phyloP scores from a whole-genome alignment of 2,113 vertebrate species.

The Gadus chalcogrammus region DNA sequence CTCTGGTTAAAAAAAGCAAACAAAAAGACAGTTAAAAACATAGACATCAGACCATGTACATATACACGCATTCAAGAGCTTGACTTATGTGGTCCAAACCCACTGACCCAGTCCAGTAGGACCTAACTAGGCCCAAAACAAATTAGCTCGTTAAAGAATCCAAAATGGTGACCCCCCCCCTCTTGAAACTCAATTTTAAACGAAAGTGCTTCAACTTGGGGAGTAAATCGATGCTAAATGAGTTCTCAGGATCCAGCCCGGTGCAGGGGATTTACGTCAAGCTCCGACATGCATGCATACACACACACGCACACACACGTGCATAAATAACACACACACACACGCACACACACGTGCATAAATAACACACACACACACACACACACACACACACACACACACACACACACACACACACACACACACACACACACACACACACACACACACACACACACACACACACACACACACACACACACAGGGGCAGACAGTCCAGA shows the following conservation, averaged over 20 bases:
- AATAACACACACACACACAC: too few species aligned
- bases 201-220: background rate
- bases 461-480: too few species aligned
- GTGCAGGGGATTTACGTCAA: slow-evolving; percentile 25
- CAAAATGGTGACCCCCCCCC: too few species aligned
- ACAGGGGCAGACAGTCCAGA: background rate
- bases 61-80: background rate
- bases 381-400: too few species aligned
- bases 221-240: background rate
- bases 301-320: slow-evolving; percentile 1
- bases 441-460: too few species aligned
- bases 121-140: background rate
- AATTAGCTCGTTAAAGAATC: background rate
- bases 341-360: too few species aligned
- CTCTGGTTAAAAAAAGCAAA: slow-evolving; percentile 17
- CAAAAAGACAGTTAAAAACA: slow-evolving; percentile 2
- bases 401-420: slow-evolving; percentile 45
- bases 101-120: background rate
- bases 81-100: background rate
- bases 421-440: too few species aligned
- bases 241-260: background rate
- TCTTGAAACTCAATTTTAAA: background rate
- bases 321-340: slow-evolving; percentile 17
- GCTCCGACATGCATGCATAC: slow-evolving; percentile 10
- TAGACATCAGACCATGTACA: slow-evolving; percentile 7